Conservation (phyloP, 2,113 vertebrate genomes). For the Amazona guildingii region DNA sequence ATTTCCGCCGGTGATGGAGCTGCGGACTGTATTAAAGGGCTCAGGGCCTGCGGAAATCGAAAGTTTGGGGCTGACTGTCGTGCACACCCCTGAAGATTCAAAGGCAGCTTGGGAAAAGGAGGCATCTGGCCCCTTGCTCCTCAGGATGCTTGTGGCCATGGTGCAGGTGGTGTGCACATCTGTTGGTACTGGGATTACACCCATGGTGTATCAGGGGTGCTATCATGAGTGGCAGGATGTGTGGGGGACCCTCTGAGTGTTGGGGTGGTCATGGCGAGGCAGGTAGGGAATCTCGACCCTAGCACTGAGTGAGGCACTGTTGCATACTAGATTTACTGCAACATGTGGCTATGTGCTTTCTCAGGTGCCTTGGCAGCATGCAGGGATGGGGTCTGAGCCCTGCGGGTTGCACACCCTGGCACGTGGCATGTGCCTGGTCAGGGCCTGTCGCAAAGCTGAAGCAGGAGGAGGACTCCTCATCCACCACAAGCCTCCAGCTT, state of each 20-base stretch:
- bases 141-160: background rate
- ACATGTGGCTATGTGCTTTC: rapidly evolving
- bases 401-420: background rate
- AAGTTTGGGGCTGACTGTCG: background rate
- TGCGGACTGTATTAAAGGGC: background rate
- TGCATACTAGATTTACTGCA: background rate
- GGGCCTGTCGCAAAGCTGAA: background rate
- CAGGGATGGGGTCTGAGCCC: background rate
- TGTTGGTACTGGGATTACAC: background rate
- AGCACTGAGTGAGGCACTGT: background rate
- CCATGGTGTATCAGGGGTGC: background rate
- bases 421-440: rapidly evolving
- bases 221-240: rapidly evolving
- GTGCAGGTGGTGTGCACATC: background rate
- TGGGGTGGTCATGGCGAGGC: background rate
- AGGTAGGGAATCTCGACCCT: background rate
- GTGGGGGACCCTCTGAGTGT: rapidly evolving
- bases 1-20: background rate
- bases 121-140: rapidly evolving
- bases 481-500: background rate
- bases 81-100: background rate
- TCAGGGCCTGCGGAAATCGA: background rate
- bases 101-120: background rate
- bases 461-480: background rate
- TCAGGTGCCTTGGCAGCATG: background rate